phyloP scores from a whole-genome alignment of 1,140 invertebrate species.

The Oncopeltus fasciatus region DNA sequence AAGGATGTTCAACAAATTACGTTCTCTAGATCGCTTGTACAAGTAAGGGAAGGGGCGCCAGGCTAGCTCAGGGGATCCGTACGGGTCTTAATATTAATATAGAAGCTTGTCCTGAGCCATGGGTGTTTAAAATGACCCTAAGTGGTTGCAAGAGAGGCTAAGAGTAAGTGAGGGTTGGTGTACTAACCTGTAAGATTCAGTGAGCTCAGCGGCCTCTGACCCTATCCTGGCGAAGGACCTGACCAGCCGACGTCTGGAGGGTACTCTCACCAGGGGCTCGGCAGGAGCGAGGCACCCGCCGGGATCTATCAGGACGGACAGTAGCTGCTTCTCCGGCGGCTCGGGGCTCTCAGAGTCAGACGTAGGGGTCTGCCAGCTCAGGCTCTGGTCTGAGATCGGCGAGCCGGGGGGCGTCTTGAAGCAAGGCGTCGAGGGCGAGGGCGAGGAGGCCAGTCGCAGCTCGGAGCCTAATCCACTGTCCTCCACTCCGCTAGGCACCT shows the following conservation, averaged over 20 bases:
- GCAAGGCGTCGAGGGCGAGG: constrained; percentile 10
- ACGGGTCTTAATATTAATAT: no score
- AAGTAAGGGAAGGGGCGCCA: no score
- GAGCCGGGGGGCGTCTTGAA: constrained; percentile 11
- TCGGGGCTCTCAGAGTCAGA: constrained; percentile 1
- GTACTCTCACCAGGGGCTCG: background rate
- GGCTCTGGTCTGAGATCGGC: constrained; percentile 15
- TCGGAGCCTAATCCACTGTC: constrained; percentile 8
- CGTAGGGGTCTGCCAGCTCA: constrained; percentile 19
- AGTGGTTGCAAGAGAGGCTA: no score
- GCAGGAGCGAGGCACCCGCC: background rate
- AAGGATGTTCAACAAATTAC: no score
- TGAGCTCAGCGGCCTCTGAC: constrained; percentile 17
- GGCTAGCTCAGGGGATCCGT: no score
- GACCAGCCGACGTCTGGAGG: constrained; percentile 16
- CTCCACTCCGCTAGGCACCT: background rate
- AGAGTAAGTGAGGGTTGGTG: no score
- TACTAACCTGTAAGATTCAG: no score
- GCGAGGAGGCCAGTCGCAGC: constrained; percentile 14
- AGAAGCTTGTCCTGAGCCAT: no score
- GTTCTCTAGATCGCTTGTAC: no score
- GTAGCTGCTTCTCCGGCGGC: constrained; percentile 12
- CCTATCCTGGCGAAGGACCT: constrained; percentile 18
- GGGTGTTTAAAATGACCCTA: no score
- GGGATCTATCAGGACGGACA: constrained; percentile 13